phyloP scores from a whole-genome alignment of 2,888 invertebrate genomes.

The Epicampocera succincta region DNA sequence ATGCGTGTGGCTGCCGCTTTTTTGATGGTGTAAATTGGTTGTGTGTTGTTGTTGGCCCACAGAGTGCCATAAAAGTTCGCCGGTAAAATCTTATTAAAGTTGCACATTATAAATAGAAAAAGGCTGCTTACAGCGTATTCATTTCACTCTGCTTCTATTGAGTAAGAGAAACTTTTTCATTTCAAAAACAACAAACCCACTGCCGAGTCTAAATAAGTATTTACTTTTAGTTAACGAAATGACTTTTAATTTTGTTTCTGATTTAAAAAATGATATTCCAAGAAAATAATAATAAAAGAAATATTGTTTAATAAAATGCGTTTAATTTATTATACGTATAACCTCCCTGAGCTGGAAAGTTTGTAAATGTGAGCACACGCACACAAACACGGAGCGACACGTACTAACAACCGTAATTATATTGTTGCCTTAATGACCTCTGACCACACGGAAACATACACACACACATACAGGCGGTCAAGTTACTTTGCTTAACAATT shows the following conservation, averaged over 20 bases:
- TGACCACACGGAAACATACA: too few species aligned
- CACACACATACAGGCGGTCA: constrained; percentile 6
- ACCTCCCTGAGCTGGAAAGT: too few species aligned
- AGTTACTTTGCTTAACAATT: background rate
- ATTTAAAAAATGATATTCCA: background rate
- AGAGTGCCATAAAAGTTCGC: constrained; percentile 31
- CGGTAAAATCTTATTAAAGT: constrained; percentile 23
- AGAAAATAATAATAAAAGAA: too few species aligned
- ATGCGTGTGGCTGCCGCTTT: constrained; percentile 27
- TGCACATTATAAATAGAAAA: background rate
- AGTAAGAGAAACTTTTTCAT: background rate
- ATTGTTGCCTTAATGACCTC: constrained; percentile 3
- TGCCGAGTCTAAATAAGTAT: background rate
- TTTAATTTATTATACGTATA: too few species aligned
- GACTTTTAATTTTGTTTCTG: background rate
- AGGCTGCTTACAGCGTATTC: constrained; percentile 29
- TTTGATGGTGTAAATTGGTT: background rate
- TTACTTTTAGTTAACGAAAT: background rate
- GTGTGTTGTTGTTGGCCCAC: constrained; percentile 10
- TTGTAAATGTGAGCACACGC: too few species aligned
- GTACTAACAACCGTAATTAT: constrained; percentile 28
- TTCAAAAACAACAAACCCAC: background rate
- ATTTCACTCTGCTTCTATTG: background rate
- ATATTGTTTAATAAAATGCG: too few species aligned
- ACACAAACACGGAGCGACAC: too few species aligned